Conservation (phyloP, 2,797 vertebrate genomes). For the Trichosurus vulpecula region DNA sequence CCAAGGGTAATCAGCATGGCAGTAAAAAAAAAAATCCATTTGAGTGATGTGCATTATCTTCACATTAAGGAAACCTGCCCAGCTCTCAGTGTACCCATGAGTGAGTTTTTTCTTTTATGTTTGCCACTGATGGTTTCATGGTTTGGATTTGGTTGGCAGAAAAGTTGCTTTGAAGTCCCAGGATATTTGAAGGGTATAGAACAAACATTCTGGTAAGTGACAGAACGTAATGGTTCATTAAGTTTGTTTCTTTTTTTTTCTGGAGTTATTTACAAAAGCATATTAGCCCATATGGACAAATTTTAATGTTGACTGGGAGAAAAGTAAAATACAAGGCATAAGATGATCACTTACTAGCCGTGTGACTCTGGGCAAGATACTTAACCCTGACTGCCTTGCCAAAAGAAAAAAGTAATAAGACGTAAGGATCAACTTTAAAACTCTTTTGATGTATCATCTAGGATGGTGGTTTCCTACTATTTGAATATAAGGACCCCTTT, state of each 20-base stretch:
- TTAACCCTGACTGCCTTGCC: too few relatives aligned
- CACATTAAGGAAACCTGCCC: slow-evolving; percentile 58
- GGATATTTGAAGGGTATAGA: slow-evolving; percentile 13
- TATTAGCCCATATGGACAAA: slow-evolving; percentile 2
- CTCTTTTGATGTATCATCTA: neutral
- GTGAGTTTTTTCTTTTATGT: slow-evolving; percentile 60
- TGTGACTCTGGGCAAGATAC: too few relatives aligned
- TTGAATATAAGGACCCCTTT: neutral
- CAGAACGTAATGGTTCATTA: neutral
- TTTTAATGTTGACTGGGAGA: slow-evolving; percentile 43
- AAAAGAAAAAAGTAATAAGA: slow-evolving; percentile 23
- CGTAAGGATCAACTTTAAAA: neutral
- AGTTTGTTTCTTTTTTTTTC: slow-evolving; percentile 9
- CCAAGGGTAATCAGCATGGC: slow-evolving; percentile 49
- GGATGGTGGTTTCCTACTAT: neutral
- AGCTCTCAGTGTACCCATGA: slow-evolving; percentile 25
- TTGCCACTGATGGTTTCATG: slow-evolving; percentile 64
- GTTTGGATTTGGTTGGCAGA: slow-evolving; percentile 60
- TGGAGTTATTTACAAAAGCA: slow-evolving; percentile 29
- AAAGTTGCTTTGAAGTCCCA: slow-evolving; percentile 45
- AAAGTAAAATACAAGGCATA: slow-evolving; percentile 48
- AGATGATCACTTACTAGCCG: neutral
- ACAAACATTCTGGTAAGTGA: slow-evolving; percentile 28
- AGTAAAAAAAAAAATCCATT: slow-evolving; percentile 66
- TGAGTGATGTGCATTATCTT: slow-evolving; percentile 75